phyloP scores from a whole-genome alignment of 1,140 invertebrate species.

The Pogonomyrmex barbatus region DNA sequence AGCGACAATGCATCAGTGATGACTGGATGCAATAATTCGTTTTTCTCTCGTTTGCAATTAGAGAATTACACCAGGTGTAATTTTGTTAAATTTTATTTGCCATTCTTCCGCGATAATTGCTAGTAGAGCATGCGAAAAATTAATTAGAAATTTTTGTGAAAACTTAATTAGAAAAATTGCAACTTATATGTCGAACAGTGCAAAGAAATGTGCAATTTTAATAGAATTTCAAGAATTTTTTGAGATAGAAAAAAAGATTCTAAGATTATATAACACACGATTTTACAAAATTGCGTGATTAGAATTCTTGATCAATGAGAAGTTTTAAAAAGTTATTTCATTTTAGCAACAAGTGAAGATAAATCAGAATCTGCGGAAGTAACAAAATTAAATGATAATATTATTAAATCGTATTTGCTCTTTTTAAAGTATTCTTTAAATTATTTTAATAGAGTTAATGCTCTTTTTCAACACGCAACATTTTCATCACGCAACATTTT shows the following conservation, averaged over 20 bases:
- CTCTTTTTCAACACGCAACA: slow-evolving; percentile 33
- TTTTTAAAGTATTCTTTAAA: slow-evolving; percentile 52
- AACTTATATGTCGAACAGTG: slow-evolving; percentile 7
- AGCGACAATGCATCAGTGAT: too few relatives aligned
- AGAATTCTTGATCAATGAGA: slow-evolving; percentile 48
- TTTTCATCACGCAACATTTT: slow-evolving; percentile 30
- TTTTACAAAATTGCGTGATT: slow-evolving; percentile 16
- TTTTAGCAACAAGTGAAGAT: slow-evolving; percentile 6
- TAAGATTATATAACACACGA: slow-evolving; percentile 26
- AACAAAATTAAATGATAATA: slow-evolving; percentile 24
- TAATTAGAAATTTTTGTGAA: not conserved
- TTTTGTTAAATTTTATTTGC: slow-evolving; percentile 3
- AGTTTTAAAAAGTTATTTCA: slow-evolving; percentile 34
- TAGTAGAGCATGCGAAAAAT: slow-evolving; percentile 2
- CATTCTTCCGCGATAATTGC: not conserved
- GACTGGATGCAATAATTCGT: too few relatives aligned
- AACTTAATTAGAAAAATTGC: not conserved
- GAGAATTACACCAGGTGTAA: not conserved
- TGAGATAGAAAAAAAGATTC: not conserved
- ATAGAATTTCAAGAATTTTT: not conserved
- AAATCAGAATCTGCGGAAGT: slow-evolving; percentile 29
- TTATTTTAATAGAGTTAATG: slow-evolving; percentile 50
- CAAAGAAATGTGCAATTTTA: not conserved
- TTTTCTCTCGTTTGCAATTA: too few relatives aligned
- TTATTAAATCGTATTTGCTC: slow-evolving; percentile 32